phyloP scores from a whole-genome alignment of 2,113 vertebrate genomes.

The Sterrhoptilus dennistouni region DNA sequence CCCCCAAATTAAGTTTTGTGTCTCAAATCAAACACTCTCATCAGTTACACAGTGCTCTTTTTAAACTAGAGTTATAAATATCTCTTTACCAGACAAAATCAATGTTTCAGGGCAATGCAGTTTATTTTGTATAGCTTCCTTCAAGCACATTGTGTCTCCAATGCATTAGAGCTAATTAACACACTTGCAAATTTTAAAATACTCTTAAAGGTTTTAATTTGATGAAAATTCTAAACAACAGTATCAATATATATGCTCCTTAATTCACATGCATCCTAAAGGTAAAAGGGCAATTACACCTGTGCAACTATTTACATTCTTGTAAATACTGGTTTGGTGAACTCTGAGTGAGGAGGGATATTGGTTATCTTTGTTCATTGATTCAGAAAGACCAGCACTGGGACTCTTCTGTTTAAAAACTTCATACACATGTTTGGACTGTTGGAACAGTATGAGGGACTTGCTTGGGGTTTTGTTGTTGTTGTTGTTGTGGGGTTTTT shows the following conservation, averaged over 20 bases:
- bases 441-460: neutral
- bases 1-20: neutral
- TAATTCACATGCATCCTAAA: neutral
- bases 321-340: neutral
- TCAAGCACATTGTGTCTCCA: neutral
- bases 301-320: neutral
- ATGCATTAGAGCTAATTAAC: neutral
- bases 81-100: neutral
- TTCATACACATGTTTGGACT: neutral
- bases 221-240: neutral
- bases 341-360: neutral
- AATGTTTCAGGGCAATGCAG: neutral
- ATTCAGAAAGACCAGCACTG: neutral
- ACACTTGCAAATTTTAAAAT: neutral
- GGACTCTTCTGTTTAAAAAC: neutral
- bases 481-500: too few relatives aligned
- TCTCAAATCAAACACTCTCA: neutral
- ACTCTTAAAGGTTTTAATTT: neutral
- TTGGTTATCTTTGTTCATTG: neutral
- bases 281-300: neutral
- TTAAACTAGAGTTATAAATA: neutral
- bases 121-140: constrained; percentile 19
- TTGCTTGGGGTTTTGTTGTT: too few relatives aligned
- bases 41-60: neutral
- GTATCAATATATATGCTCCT: neutral